These are phyloP conservation scores for Rhaphigaster nebulosa DNA, from an alignment of 2,888 invertebrate species.

Conservation along the genomic window DNA sequence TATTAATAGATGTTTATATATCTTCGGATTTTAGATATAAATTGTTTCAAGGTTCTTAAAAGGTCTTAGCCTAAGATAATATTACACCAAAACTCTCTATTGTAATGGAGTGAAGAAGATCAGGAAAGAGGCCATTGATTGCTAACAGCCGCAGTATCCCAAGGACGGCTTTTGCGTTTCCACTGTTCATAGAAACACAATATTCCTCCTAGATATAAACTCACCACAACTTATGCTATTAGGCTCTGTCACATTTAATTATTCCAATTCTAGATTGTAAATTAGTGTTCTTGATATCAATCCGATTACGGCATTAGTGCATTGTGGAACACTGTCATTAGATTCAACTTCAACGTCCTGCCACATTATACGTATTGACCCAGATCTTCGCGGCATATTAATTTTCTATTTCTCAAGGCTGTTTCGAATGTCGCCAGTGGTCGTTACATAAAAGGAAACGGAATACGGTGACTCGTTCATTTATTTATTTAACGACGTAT, in stretches of 20 bases:
- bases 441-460: not conserved
- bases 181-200: not conserved
- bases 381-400: conserved; percentile 1
- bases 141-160: not conserved
- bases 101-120: not conserved
- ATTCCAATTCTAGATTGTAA: not conserved
- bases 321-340: not conserved
- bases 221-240: not conserved
- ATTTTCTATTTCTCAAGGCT: conserved; percentile 3
- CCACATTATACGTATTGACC: not conserved
- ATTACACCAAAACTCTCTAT: not conserved
- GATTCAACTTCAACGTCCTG: not conserved
- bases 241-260: not conserved
- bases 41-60: too few relatives aligned
- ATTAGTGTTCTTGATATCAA: not conserved
- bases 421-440: conserved; percentile 11
- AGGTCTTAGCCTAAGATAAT: not conserved
- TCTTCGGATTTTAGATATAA: too few relatives aligned
- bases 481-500: not conserved
- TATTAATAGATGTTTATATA: too few relatives aligned
- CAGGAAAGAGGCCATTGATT: not conserved
- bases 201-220: not conserved
- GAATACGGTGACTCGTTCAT: not conserved
- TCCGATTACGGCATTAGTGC: not conserved
- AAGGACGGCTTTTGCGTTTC: not conserved